Conservation (phyloP, 2,797 vertebrate species). For the Schizopygopsis malacanthus region DNA sequence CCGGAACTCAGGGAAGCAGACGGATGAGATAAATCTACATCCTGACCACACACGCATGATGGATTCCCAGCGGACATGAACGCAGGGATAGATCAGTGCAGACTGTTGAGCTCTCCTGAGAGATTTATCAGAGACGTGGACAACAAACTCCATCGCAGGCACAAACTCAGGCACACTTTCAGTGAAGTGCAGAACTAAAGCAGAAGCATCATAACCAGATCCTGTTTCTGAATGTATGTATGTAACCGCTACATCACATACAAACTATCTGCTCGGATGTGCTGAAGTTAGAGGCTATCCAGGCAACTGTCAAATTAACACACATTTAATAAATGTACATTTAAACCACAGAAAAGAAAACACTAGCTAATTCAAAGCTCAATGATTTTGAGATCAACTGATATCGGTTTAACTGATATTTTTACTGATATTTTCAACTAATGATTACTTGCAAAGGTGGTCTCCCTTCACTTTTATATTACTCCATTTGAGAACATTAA, state of each 20-base stretch:
- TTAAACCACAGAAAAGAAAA: not conserved
- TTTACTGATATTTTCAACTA: not conserved
- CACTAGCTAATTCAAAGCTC: not conserved
- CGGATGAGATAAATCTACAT: constrained; percentile 68
- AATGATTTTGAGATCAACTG: not conserved
- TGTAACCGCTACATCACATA: not conserved
- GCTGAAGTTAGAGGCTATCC: not conserved
- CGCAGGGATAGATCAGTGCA: constrained; percentile 63
- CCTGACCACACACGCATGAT: constrained; percentile 53
- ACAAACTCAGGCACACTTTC: constrained; percentile 23
- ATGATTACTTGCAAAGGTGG: not conserved
- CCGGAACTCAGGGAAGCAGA: constrained; percentile 43
- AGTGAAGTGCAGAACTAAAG: not conserved
- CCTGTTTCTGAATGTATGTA: not conserved
- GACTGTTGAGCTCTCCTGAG: constrained; percentile 64
- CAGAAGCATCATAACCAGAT: not conserved
- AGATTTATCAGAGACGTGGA: constrained; percentile 58
- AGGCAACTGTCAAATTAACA: not conserved
- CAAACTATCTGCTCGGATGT: not conserved
- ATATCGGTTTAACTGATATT: not conserved
- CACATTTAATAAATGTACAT: not conserved
- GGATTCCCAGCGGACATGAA: constrained; percentile 16
- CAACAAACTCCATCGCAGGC: constrained; percentile 54
- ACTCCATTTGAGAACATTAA: not conserved
- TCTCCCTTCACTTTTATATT: not conserved